phyloP scores from a whole-genome alignment of 2,888 invertebrate genomes.

The Buathra laborator region DNA sequence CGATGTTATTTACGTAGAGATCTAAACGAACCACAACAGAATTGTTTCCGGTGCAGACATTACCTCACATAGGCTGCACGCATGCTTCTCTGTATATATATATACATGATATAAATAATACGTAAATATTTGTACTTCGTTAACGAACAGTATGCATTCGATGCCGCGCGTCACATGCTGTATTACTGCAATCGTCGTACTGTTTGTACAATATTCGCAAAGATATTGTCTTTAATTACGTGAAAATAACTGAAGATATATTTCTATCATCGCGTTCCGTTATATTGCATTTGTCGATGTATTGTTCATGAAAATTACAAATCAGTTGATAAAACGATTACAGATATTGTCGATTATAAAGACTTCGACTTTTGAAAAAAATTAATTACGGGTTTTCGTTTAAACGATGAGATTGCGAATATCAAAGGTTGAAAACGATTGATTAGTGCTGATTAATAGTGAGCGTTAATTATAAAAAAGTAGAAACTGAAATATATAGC shows the following conservation, averaged over 20 bases:
- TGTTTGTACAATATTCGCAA: neutral
- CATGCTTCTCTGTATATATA: neutral
- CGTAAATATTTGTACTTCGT: neutral
- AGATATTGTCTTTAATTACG: too few relatives aligned
- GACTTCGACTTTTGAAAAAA: neutral
- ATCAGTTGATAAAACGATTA: neutral
- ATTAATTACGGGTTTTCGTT: neutral
- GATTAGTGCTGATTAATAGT: neutral
- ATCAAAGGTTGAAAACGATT: neutral
- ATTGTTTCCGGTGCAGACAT: conserved; percentile 34
- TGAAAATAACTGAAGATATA: too few relatives aligned
- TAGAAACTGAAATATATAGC: too few relatives aligned
- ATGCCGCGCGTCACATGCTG: neutral
- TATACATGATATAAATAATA: neutral
- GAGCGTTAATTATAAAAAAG: neutral
- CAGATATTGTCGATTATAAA: neutral
- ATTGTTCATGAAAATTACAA: neutral
- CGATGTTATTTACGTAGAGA: neutral
- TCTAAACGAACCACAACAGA: neutral
- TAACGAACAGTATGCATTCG: neutral
- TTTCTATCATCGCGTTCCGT: too few relatives aligned
- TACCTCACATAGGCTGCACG: conserved; percentile 27
- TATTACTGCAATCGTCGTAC: neutral
- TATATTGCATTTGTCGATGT: neutral
- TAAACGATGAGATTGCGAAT: neutral